Percentiles rank a stretch among this genome's conserved stretches.
Conservation (phyloP, 1,140 invertebrate genomes). For the Nilaparvata lugens region DNA sequence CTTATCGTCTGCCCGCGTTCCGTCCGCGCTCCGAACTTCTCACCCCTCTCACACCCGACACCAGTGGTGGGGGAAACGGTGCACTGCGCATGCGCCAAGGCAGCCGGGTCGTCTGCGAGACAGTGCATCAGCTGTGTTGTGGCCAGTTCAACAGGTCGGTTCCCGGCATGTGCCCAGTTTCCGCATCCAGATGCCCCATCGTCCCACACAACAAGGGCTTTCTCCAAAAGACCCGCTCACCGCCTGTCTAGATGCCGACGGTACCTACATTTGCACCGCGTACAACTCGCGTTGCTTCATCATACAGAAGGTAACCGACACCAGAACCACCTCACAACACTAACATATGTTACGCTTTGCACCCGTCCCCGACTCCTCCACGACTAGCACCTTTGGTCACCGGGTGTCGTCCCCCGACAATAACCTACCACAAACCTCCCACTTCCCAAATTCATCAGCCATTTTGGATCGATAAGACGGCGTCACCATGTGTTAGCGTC, state of each 20-base stretch:
- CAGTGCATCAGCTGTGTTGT: neutral
- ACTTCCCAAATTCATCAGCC: slow-evolving; percentile 10
- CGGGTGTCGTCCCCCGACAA: neutral
- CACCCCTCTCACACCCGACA: too few species aligned
- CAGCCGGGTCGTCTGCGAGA: neutral
- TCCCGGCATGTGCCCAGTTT: slow-evolving; percentile 2
- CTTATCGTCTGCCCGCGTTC: too few species aligned
- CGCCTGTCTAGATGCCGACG: slow-evolving; percentile 44
- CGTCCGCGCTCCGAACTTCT: too few species aligned
- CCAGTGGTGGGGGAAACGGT: too few species aligned
- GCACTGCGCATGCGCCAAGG: too few species aligned
- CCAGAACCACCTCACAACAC: slow-evolving; percentile 16
- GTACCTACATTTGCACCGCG: slow-evolving; percentile 48
- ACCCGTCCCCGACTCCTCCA: neutral
- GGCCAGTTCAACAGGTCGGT: neutral
- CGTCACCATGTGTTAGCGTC: slow-evolving; percentile 1
- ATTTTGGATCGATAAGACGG: slow-evolving; percentile 27
- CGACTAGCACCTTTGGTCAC: neutral
- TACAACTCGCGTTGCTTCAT: slow-evolving; percentile 50
- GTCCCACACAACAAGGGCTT: neutral
- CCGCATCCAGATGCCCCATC: slow-evolving; percentile 13
- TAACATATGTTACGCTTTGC: slow-evolving; percentile 19
- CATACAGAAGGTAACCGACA: slow-evolving; percentile 45
- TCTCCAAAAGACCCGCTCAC: slow-evolving; percentile 34
- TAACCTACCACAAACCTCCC: neutral